Percentiles rank a stretch among this genome's conserved stretches.
These are phyloP conservation scores for Dolomedes plantarius DNA, from an alignment of 2,888 invertebrate genomes.

Conservation along the genomic window DNA sequence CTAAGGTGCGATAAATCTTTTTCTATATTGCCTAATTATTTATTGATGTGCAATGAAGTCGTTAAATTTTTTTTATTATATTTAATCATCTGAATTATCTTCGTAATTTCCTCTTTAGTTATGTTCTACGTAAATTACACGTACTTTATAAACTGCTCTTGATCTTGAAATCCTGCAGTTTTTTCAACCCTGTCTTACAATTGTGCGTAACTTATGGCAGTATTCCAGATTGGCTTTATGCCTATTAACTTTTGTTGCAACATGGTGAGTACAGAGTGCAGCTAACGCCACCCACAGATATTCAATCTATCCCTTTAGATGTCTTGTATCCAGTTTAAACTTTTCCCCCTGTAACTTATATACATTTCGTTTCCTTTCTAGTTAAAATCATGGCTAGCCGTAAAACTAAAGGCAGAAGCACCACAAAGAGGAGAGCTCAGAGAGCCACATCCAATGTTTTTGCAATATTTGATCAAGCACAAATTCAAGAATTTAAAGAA, in stretches of 20 bases:
- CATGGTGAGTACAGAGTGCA: too few relatives aligned
- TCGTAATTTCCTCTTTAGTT: too few relatives aligned
- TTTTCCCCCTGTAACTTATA: neutral
- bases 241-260: neutral
- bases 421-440: slow-evolving; percentile 98
- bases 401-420: slow-evolving; percentile 96
- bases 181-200: slow-evolving; percentile 17
- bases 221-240: slow-evolving; percentile 40
- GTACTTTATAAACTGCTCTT: slow-evolving; percentile 8
- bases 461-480: slow-evolving; percentile 99
- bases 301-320: neutral
- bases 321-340: neutral
- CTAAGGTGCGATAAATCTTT: too few relatives aligned
- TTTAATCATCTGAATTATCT: too few relatives aligned
- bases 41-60: too few relatives aligned
- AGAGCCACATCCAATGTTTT: slow-evolving; percentile 99
- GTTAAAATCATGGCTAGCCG: slow-evolving; percentile 88
- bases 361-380: neutral
- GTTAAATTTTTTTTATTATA: too few relatives aligned
- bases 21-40: too few relatives aligned
- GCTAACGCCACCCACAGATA: neutral
- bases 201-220: slow-evolving; percentile 24
- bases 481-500: slow-evolving; percentile 99
- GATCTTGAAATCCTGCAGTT: slow-evolving; percentile 47
- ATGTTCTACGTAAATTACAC: too few relatives aligned